Conservation (phyloP, 2,797 vertebrate genomes). For the Sebastolobus altivelis region DNA sequence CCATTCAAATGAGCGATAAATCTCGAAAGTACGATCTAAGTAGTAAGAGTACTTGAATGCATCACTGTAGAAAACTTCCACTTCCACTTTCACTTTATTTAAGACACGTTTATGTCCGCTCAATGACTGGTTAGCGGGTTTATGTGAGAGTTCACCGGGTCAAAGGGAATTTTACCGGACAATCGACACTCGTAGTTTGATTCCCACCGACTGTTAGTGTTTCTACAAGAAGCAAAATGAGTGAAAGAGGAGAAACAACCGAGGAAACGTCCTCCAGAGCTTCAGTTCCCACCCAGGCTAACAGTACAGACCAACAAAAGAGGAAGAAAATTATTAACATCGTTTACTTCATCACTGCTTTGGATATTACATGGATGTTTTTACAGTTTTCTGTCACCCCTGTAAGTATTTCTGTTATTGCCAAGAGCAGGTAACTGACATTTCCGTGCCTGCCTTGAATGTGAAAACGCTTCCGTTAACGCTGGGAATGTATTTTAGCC, state of each 20-base stretch:
- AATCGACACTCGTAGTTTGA: no score
- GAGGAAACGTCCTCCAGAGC: conserved; percentile 1
- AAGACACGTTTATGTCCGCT: not conserved
- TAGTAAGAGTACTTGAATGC: conserved; percentile 20
- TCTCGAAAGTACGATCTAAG: fast-evolving
- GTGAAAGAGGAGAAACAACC: conserved; percentile 13
- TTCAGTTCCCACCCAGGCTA: not conserved
- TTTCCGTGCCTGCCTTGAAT: conserved; percentile 12
- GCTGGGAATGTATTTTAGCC: not conserved
- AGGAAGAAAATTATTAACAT: conserved; percentile 62
- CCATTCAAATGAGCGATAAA: not conserved
- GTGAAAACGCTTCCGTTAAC: not conserved
- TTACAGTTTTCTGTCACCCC: conserved; percentile 85
- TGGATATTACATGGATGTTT: conserved; percentile 85
- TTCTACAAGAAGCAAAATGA: conserved; percentile 24
- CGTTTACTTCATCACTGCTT: conserved; percentile 77
- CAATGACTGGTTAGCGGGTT: not conserved
- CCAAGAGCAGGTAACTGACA: not conserved
- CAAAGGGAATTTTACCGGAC: not conserved
- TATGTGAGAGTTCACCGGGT: conserved; percentile 39
- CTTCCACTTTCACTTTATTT: not conserved
- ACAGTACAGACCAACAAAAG: not conserved
- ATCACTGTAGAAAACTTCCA: not conserved
- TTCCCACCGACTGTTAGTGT: not conserved
- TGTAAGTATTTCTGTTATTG: conserved; percentile 64